A percentile compares a stretch with the other conserved stretches of the same genome.
These are phyloP conservation scores for Lycaon pictus DNA, from an alignment of 2,113 vertebrate genomes.

Conservation along the genomic window DNA sequence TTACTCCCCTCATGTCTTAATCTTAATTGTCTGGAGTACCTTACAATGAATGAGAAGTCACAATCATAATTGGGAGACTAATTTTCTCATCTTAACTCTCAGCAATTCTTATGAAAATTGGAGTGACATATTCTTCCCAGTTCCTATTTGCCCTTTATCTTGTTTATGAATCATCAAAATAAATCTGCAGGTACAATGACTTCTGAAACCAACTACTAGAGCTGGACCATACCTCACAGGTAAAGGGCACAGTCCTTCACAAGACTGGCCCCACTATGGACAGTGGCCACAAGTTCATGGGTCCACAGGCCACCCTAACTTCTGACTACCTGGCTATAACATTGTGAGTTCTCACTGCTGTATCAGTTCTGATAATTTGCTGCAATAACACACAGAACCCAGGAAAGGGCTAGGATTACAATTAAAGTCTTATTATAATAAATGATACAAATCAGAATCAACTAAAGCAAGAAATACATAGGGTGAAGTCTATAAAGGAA, in stretches of 20 bases:
- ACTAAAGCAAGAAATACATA: neutral
- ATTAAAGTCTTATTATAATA: neutral
- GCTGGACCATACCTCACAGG: neutral
- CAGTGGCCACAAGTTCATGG: neutral
- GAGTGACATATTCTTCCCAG: neutral
- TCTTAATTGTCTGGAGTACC: neutral
- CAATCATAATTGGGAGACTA: neutral
- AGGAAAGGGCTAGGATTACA: neutral
- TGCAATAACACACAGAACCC: neutral
- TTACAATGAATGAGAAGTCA: neutral
- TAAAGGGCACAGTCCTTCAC: neutral
- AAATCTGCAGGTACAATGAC: neutral
- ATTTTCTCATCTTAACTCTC: neutral
- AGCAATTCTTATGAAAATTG: neutral
- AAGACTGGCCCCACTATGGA: neutral
- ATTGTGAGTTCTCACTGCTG: neutral
- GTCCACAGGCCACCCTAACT: neutral
- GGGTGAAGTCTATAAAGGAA: neutral
- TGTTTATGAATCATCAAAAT: neutral
- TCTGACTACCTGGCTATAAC: neutral
- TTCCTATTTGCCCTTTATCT: neutral
- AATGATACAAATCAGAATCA: neutral
- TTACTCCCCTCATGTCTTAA: neutral
- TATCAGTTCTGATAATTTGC: neutral
- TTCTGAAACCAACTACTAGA: neutral